Base-by-base conservation (phyloP, 2,797 vertebrate species). In the Simalia tracyae region DNA sequence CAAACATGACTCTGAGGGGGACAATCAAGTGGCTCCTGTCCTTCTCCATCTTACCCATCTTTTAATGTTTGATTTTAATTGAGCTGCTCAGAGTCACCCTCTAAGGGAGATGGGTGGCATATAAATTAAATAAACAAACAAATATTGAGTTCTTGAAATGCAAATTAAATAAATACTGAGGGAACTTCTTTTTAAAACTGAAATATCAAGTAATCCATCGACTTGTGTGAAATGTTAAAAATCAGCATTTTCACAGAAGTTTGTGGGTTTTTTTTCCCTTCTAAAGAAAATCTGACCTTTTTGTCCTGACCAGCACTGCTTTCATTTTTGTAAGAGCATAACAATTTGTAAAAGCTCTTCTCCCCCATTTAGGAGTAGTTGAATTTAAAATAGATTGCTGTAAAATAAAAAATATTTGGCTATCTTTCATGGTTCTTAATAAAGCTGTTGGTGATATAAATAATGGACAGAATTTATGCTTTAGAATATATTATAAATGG, bases 131-230 rank as follows among this genome's bases (percentile, higher is more conserved):
- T 36, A 36, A 36, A 36, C 31, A 36, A 36, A 36, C 2, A 36
- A 36, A 31, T n/a, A 14, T 31, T 68, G n/a, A n/a, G 28, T 66
- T n/a, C 64, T 46, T 42, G 72, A 91, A 86, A 63, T 93, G 93
- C 84, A 94, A 91, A 61, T 54, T 94, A n/a, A 31, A 22, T 94
- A 93, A 90, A 94, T 88, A 95, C 91, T 91, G 92, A 93, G 93
- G 91, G 3, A 28, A 61, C 54, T 92, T 90, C 92, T 91, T 93
- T 93, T 91, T 92, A 60, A 84, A 92, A 90, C 60, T 95, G 91
- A 95, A 95, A 66, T 93, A 72, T 1, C 90, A 88, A 89, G 12
- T 57, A 36, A 89, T 89, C 26, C 17, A 60, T 46, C 57, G 17
- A 76, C 24, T 57, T 64, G 92, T 64, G 14, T 84, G 59, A 76